A percentile compares a stretch with the other conserved stretches of the same genome.
These are phyloP conservation scores for Cryptus viduatorius DNA, from an alignment of 2,888 invertebrate species.

Conservation along the genomic window DNA sequence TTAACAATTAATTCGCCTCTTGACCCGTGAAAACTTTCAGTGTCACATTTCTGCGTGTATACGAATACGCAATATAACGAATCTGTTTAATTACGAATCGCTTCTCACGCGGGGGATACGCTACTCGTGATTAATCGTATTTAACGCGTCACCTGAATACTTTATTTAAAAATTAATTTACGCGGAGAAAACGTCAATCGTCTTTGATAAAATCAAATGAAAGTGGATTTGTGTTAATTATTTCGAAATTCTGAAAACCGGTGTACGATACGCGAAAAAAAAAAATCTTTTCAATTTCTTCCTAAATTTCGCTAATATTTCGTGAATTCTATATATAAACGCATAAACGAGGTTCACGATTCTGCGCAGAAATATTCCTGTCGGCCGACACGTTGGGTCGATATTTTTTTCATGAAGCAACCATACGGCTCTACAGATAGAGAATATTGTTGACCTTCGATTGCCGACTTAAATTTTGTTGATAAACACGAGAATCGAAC, in stretches of 20 bases:
- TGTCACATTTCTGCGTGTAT: not conserved
- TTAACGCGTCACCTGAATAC: not conserved
- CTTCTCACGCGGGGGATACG: not conserved
- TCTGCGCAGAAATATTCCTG: conserved; percentile 47
- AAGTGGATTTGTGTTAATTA: conserved; percentile 10
- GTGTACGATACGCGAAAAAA: not conserved
- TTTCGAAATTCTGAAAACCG: not conserved
- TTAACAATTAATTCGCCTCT: conserved; percentile 41
- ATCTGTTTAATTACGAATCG: not conserved
- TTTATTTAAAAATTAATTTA: not conserved
- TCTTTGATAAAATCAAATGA: conserved; percentile 7
- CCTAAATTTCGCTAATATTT: not conserved
- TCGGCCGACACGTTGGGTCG: conserved; percentile 33
- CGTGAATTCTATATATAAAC: not conserved
- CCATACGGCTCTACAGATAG: conserved; percentile 33
- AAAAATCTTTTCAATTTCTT: not conserved
- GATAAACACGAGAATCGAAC: conserved; percentile 24
- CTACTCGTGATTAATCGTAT: conserved; percentile 3
- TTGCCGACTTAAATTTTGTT: conserved; percentile 19
- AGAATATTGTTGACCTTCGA: conserved; percentile 30
- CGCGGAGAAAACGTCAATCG: conserved; percentile 10
- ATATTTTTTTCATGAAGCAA: conserved; percentile 54
- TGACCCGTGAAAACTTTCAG: conserved; percentile 48
- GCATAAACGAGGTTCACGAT: conserved; percentile 2
- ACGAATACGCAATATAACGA: not conserved